Percentiles rank a stretch among this genome's conserved stretches.
Evolutionary conservation across 2,888 invertebrate genomes (phyloP).

Genomic region (Augochlorella aurata): DNA sequence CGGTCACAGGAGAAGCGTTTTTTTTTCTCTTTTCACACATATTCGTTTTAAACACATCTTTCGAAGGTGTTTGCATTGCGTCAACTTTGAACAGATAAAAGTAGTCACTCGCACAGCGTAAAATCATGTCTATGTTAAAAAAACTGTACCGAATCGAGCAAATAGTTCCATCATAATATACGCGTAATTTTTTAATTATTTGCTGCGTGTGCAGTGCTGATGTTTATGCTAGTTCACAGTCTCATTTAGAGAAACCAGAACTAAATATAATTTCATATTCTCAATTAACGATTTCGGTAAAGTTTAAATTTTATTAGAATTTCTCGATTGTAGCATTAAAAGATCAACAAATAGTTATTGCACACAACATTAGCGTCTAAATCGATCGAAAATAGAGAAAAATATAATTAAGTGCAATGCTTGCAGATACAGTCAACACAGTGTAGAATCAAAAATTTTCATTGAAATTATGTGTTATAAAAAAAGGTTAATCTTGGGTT

Average conservation of each 20-base stretch:
- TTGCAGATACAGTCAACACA: not conserved
- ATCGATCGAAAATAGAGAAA: not conserved
- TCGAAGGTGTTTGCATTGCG: slow-evolving; percentile 27
- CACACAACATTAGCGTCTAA: not conserved
- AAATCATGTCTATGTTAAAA: slow-evolving; percentile 32
- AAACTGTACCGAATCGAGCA: slow-evolving; percentile 22
- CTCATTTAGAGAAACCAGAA: not conserved
- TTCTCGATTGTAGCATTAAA: not conserved
- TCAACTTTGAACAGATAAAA: slow-evolving; percentile 56
- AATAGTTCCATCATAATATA: not conserved
- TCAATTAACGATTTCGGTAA: not conserved
- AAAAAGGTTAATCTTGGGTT: slow-evolving; percentile 24
- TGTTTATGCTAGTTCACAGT: not conserved
- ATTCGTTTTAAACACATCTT: slow-evolving; percentile 33
- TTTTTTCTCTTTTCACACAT: slow-evolving; percentile 15
- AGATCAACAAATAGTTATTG: not conserved
- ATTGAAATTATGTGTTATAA: not conserved
- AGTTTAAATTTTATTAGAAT: not conserved
- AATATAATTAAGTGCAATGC: not conserved
- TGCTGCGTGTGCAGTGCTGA: not conserved
- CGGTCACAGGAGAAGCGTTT: slow-evolving; percentile 21
- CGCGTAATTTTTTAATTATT: not conserved
- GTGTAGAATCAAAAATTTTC: not conserved
- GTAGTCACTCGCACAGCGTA: slow-evolving; percentile 27
- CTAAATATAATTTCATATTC: not conserved